phyloP scores from a whole-genome alignment of 2,888 invertebrate species.

The Drosophila infuscata region DNA sequence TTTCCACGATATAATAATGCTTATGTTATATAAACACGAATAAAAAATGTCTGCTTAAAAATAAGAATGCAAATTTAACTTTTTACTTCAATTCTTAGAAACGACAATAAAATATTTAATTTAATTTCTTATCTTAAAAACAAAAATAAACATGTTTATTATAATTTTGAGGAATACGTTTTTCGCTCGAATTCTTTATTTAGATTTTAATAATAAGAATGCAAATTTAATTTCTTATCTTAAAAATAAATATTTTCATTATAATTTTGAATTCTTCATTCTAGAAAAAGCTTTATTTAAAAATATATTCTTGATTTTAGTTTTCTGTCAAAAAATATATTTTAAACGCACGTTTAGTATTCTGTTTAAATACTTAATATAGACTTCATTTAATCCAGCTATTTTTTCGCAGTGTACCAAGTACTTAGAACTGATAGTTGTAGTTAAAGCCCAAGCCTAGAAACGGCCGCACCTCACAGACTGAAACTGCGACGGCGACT shows the following conservation, averaged over 20 bases:
- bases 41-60: not conserved
- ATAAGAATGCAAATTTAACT: not conserved
- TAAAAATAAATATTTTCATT: not conserved
- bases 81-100: not conserved
- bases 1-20: not conserved
- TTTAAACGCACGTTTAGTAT: not conserved
- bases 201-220: not conserved
- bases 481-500: not conserved
- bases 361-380: not conserved
- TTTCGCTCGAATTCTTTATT: no score
- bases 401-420: not conserved
- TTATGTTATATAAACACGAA: not conserved
- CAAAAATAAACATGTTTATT: no score
- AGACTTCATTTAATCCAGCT: not conserved
- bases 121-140: no score
- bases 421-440: constrained; percentile 43
- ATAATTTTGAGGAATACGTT: no score
- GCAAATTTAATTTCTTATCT: not conserved
- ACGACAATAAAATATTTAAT: no score
- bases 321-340: not conserved
- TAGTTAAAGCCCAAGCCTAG: constrained; percentile 32
- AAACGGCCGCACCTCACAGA: constrained; percentile 45
- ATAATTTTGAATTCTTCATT: not conserved
- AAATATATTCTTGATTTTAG: not conserved
- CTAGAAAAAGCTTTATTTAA: not conserved